These are phyloP conservation scores for Craseonycteris thonglongyai DNA, from an alignment of 2,113 vertebrate species.

Conservation along the genomic window DNA sequence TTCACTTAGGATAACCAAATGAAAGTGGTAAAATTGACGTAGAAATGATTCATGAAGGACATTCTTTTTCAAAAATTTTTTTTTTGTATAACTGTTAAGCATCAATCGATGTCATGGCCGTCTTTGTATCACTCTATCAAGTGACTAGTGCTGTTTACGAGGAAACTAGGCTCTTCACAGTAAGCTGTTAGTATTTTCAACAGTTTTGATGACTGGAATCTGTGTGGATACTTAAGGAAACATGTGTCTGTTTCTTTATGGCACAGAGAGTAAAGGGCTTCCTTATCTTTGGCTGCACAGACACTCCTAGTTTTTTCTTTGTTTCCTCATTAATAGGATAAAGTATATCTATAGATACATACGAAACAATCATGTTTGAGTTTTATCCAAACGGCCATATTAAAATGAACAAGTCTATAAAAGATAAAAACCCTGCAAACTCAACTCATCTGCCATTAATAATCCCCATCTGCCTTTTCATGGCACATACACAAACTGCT, in stretches of 20 bases:
- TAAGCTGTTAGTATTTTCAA: conserved; percentile 8
- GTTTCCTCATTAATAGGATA: conserved; percentile 21
- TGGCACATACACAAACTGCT: conserved; percentile 76
- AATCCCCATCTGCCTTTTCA: conserved; percentile 81
- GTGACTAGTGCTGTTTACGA: not conserved
- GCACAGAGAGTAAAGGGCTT: not conserved
- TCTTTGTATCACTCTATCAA: not conserved
- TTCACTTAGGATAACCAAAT: not conserved
- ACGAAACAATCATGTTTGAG: not conserved
- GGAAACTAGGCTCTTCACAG: not conserved
- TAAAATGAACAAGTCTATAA: conserved; percentile 60
- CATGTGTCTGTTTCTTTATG: not conserved
- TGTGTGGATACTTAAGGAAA: not conserved
- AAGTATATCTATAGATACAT: conserved; percentile 30
- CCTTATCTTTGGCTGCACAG: not conserved
- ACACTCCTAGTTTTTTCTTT: not conserved
- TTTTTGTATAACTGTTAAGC: not conserved
- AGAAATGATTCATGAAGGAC: not conserved
- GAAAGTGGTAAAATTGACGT: not conserved
- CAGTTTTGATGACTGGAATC: not conserved
- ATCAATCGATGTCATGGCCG: not conserved
- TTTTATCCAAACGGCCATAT: conserved; percentile 38
- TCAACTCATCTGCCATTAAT: conserved; percentile 79
- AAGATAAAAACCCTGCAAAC: conserved; percentile 55
- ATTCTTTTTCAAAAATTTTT: not conserved